A percentile compares a stretch with the other conserved stretches of the same genome.
Evolutionary conservation across 1,140 invertebrate genomes (phyloP).

Genomic region (Harlomillsia oculata): DNA sequence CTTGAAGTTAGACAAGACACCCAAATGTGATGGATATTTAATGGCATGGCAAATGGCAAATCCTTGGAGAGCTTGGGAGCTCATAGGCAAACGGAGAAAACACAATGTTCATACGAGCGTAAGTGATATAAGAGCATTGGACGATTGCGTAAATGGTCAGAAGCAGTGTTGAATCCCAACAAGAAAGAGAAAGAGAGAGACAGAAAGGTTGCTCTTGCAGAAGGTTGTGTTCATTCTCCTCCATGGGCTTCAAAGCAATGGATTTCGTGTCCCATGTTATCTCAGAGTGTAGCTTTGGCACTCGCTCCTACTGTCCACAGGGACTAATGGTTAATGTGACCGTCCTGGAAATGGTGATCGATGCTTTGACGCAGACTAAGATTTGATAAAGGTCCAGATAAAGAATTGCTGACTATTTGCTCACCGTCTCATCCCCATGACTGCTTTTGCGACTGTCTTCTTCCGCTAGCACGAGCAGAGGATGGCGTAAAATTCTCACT

Average conservation of each 20-base stretch:
- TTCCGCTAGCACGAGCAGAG: too few relatives aligned
- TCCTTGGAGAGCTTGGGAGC: conserved; percentile 14
- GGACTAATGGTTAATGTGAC: conserved; percentile 31
- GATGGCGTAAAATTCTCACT: background rate
- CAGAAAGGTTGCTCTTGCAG: background rate
- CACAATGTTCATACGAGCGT: conserved; percentile 21
- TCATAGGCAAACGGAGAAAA: conserved; percentile 1
- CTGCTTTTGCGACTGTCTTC: background rate
- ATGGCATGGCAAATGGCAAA: conserved; percentile 32
- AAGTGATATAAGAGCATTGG: conserved; percentile 26
- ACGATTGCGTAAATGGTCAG: conserved; percentile 28
- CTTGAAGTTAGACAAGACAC: conserved; percentile 22
- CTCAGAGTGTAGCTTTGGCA: too few relatives aligned
- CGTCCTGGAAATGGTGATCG: conserved; percentile 30
- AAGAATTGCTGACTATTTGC: conserved; percentile 34
- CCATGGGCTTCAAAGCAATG: too few relatives aligned
- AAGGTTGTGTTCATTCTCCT: too few relatives aligned
- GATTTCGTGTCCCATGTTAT: too few relatives aligned
- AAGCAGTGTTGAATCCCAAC: background rate
- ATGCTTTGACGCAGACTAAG: conserved; percentile 31
- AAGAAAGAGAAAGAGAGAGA: conserved; percentile 4
- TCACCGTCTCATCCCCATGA: conserved; percentile 4
- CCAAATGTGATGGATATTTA: conserved; percentile 33
- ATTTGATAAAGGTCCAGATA: conserved; percentile 33
- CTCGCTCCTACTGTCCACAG: too few relatives aligned